Conservation (phyloP, 2,113 vertebrate species). For the Dipodomys spectabilis region DNA sequence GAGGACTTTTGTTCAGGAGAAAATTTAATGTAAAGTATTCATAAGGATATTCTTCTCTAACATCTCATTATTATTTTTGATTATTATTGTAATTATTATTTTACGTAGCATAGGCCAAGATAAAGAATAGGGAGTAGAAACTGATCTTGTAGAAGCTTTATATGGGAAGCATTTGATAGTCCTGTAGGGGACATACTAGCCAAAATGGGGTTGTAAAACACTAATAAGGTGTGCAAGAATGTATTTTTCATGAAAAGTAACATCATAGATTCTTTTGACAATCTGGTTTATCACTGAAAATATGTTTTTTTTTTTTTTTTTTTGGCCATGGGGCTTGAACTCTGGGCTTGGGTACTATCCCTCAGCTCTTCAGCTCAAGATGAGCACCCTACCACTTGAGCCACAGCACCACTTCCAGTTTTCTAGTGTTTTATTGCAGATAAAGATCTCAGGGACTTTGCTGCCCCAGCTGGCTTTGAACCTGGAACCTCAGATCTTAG, state of each 20-base stretch:
- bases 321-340: no score
- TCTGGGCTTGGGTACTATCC: no score
- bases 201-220: background rate
- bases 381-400: no score
- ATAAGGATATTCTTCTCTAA: background rate
- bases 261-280: background rate
- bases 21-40: background rate
- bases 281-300: background rate
- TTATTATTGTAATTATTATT: background rate
- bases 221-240: accelerated
- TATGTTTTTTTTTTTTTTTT: no score
- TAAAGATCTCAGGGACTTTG: no score
- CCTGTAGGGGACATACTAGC: background rate
- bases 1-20: background rate
- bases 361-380: no score
- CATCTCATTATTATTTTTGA: background rate
- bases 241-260: background rate
- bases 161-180: background rate
- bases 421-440: no score
- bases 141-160: background rate
- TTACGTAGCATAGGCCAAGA: background rate
- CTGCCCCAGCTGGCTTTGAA: no score
- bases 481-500: no score
- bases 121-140: background rate
- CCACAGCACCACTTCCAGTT: no score